Evolutionary conservation across 2,888 invertebrate genomes (phyloP), one percentile per base, ranked within the genome.

Genomic region (Ophion ventricosus): DNA sequence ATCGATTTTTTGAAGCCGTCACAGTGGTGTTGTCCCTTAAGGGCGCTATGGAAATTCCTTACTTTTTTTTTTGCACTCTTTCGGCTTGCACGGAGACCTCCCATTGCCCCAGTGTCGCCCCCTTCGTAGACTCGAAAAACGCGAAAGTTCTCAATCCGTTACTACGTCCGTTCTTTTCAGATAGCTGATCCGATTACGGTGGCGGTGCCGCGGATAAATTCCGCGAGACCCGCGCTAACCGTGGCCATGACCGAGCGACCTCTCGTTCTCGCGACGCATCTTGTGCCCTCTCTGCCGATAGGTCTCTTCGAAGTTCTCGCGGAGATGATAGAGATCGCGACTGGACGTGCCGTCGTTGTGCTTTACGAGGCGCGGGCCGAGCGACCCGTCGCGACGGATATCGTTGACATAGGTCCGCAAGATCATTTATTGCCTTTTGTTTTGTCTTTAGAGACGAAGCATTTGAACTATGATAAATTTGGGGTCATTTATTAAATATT

Each of bases 201-300:
- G 49, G 49, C 49, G 3, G 49, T 49, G 49, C 49, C 49, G 17
- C 49, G 49, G 1, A 49, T 17, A 49, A 49, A 49, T 49, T 17
- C 49, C 2, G 49, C 49, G 49, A 49, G 49, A 49, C 49, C 49
- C 14, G 49, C 25, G 59, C 14, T 11, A 49, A 14, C 49, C 49
- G 17, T 49, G 17, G 49, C 49, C 17, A 49, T 90, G 1, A 81
- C 86, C 0, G 86, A 85, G 63, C 89, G 87, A n/a, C 91, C 92
- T 17, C 81, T 92, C 7, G 88, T 92, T 0, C 75, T 92, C 72
- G 83, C 92, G 2, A 90, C 89, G 8, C 91, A 92, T 70, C 85
- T 92, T 61, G 92, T 91, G 1, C 92, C 92, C 0, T 92, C 92
- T 1, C 40, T 92, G 56, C 90, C 92, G 5, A 87, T 92, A 14